A percentile compares a stretch with the other conserved stretches of the same genome.
phyloP scores from a whole-genome alignment of 2,113 vertebrate species.

The Eublepharis macularius region DNA sequence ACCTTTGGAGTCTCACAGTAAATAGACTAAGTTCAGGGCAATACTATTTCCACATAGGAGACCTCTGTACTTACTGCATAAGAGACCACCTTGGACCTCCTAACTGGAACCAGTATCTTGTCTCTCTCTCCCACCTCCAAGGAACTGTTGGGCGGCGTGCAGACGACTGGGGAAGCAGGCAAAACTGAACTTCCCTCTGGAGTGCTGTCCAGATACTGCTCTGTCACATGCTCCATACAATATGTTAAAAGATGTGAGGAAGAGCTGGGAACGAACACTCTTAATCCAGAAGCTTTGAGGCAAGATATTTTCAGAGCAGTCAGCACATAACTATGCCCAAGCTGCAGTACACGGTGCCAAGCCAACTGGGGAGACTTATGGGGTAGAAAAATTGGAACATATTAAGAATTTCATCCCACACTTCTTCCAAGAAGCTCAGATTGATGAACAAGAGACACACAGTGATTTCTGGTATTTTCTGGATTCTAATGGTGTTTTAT shows the following conservation, averaged over 20 bases:
- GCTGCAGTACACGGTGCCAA: slow-evolving; percentile 74
- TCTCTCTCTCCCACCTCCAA: slow-evolving; percentile 46
- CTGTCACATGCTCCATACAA: slow-evolving; percentile 20
- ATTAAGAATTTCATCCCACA: background rate
- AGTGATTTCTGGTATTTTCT: too few species aligned
- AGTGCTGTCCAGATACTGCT: slow-evolving; percentile 22
- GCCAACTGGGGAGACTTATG: slow-evolving; percentile 74
- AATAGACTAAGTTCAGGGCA: background rate
- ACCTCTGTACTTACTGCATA: slow-evolving; percentile 75
- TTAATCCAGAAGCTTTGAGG: slow-evolving; percentile 72
- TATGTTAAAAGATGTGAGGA: slow-evolving; percentile 69
- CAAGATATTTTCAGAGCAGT: slow-evolving; percentile 74
- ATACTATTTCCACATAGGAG: background rate
- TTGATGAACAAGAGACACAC: background rate
- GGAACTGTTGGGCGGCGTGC: slow-evolving; percentile 24
- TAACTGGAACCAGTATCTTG: slow-evolving; percentile 34
- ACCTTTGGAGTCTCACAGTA: background rate
- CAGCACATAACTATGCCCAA: slow-evolving; percentile 76
- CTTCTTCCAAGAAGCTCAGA: background rate
- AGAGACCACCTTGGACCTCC: slow-evolving; percentile 76
- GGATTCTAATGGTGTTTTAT: too few species aligned
- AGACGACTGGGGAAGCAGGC: background rate
- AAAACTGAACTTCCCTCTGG: slow-evolving; percentile 25
- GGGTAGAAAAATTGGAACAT: slow-evolving; percentile 19
- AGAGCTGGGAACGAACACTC: slow-evolving; percentile 69